phyloP scores from a whole-genome alignment of 2,888 invertebrate species.

The Diploptera punctata region DNA sequence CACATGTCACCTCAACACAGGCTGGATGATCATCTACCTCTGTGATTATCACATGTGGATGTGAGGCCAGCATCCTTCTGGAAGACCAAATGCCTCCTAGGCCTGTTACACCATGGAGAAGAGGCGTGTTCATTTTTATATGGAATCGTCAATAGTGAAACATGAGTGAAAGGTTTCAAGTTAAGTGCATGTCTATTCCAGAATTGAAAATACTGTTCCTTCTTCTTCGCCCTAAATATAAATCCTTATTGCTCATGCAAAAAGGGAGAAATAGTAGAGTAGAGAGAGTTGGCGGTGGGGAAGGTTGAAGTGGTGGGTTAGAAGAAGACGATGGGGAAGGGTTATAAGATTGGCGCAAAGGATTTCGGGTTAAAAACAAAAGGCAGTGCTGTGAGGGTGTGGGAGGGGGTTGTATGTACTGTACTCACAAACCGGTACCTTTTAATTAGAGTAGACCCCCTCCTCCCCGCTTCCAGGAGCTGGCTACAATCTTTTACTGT shows the following conservation, averaged over 20 bases:
- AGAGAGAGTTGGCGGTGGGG: conserved; percentile 40
- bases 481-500: conserved; percentile 25
- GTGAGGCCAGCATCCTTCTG: too few relatives aligned
- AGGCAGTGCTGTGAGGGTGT: conserved; percentile 28
- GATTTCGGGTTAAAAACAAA: conserved; percentile 43
- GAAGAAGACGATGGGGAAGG: conserved; percentile 24
- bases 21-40: too few relatives aligned
- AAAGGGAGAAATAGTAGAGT: conserved; percentile 46
- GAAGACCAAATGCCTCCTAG: too few relatives aligned
- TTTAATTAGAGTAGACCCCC: conserved; percentile 42
- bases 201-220: conserved; percentile 26
- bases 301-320: conserved; percentile 13
- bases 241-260: conserved; percentile 51
- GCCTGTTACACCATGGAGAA: too few relatives aligned
- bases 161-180: conserved; percentile 19
- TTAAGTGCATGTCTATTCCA: conserved; percentile 8
- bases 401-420: conserved; percentile 24
- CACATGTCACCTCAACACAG: too few relatives aligned
- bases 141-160: too few relatives aligned
- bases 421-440: conserved; percentile 40
- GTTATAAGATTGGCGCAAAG: conserved; percentile 42
- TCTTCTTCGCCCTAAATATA: conserved; percentile 40
- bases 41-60: too few relatives aligned
- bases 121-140: too few relatives aligned
- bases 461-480: not conserved